Conservation (phyloP, 2,113 vertebrate genomes). For the Xyliphius kryptos region DNA sequence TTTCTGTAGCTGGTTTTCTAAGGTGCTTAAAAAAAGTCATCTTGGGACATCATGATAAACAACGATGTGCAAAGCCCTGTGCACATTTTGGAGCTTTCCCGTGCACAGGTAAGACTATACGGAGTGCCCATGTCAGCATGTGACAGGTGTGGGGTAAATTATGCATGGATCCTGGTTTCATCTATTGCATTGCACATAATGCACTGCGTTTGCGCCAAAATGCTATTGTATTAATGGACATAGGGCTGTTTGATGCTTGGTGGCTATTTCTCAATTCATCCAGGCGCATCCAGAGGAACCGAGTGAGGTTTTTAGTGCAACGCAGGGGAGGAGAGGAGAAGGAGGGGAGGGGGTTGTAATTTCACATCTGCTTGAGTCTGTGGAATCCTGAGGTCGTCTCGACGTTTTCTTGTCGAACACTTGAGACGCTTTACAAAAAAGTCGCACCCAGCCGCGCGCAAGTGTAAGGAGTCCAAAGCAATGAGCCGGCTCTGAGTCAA, state of each 20-base stretch:
- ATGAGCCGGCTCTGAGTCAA: no score
- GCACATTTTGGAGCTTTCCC: conserved; percentile 10
- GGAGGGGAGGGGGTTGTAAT: background rate
- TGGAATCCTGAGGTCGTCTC: background rate
- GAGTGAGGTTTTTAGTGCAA: background rate
- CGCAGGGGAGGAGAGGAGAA: background rate
- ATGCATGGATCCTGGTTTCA: conserved; percentile 27
- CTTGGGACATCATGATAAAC: background rate
- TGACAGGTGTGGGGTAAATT: conserved; percentile 49
- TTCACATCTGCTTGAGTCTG: background rate
- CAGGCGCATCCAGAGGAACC: background rate
- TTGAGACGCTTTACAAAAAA: no score
- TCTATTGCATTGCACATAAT: background rate
- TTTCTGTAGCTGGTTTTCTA: background rate
- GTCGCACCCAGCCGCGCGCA: no score
- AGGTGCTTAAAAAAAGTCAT: background rate
- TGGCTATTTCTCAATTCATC: no score
- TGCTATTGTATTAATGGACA: no score
- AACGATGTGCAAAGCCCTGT: background rate
- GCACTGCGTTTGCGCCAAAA: no score
- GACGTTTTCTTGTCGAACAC: no score
- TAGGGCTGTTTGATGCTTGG: no score
- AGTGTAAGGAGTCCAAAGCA: no score
- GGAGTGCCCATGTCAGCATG: conserved; percentile 50
- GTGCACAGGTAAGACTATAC: conserved; percentile 51